Evolutionary conservation across 1,140 invertebrate species (phyloP).

Genomic region (Drosophila sp.): DNA sequence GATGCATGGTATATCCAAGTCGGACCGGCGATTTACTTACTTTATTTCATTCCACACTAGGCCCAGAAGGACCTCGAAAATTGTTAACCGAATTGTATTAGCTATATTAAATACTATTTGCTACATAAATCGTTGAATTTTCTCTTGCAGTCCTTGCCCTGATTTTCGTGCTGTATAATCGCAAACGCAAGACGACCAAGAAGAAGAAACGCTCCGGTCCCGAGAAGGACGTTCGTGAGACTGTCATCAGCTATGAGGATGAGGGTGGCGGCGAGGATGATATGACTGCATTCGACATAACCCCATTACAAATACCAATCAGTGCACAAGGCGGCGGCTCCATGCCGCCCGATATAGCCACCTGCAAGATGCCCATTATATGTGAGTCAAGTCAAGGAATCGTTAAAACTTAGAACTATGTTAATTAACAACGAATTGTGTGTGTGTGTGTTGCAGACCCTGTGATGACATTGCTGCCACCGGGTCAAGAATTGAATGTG

Average conservation of each 20-base stretch:
- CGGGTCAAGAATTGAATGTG: constrained; percentile 93
- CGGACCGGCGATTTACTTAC: too few species aligned
- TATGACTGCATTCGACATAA: constrained; percentile 99
- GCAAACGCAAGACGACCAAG: constrained; percentile 92
- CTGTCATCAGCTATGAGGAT: constrained; percentile 99
- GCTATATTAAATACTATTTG: too few species aligned
- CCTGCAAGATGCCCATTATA: constrained; percentile 88
- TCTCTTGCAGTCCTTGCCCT: constrained; percentile 91
- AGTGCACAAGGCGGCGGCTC: constrained; percentile 86
- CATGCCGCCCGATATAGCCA: constrained; percentile 90
- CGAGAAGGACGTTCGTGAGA: constrained; percentile 98
- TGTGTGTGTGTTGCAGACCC: constrained; percentile 84
- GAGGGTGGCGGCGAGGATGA: constrained; percentile 98
- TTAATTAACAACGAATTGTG: constrained; percentile 29
- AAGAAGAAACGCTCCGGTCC: constrained; percentile 97
- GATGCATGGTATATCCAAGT: too few species aligned
- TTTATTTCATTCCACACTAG: too few species aligned
- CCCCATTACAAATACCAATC: constrained; percentile 97
- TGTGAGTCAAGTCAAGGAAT: constrained; percentile 84
- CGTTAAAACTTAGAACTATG: not conserved
- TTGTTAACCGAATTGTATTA: too few species aligned
- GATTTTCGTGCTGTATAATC: constrained; percentile 96
- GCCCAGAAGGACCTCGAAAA: too few species aligned
- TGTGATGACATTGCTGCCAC: constrained; percentile 84
- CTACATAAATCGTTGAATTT: not conserved